Conservation (phyloP, 2,113 vertebrate species). For the Dicaeum eximium region DNA sequence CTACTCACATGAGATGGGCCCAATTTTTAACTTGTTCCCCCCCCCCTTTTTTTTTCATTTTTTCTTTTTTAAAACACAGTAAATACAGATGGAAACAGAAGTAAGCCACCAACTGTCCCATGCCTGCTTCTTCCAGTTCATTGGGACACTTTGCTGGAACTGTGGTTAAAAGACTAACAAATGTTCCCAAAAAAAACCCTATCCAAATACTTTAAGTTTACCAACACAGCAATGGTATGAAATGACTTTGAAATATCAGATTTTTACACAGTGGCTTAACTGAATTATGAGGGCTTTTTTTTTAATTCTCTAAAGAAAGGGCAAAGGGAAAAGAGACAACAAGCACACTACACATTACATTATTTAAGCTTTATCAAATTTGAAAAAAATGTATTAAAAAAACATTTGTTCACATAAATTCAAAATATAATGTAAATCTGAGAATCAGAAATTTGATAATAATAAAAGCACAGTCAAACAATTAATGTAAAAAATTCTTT, state of each 20-base stretch:
- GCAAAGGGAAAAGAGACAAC: neutral
- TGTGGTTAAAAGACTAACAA: neutral
- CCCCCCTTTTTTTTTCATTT: accelerated
- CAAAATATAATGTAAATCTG: neutral
- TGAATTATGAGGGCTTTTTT: neutral
- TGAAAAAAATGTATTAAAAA: neutral
- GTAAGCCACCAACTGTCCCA: neutral
- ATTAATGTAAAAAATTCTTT: neutral
- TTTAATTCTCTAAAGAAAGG: neutral
- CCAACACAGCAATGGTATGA: neutral
- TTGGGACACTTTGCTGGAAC: neutral
- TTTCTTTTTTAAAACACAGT: neutral
- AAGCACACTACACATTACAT: neutral
- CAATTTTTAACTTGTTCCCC: neutral
- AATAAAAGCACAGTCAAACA: neutral
- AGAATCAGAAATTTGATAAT: neutral
- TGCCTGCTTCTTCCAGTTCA: neutral
- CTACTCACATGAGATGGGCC: neutral
- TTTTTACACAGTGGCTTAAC: neutral
- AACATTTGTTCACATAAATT: neutral
- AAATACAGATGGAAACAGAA: neutral
- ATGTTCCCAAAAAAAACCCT: neutral
- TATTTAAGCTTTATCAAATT: neutral
- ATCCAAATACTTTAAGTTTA: neutral
- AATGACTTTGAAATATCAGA: neutral